Conservation (phyloP, 2,888 invertebrate species). For the Chelonus formosanus region DNA sequence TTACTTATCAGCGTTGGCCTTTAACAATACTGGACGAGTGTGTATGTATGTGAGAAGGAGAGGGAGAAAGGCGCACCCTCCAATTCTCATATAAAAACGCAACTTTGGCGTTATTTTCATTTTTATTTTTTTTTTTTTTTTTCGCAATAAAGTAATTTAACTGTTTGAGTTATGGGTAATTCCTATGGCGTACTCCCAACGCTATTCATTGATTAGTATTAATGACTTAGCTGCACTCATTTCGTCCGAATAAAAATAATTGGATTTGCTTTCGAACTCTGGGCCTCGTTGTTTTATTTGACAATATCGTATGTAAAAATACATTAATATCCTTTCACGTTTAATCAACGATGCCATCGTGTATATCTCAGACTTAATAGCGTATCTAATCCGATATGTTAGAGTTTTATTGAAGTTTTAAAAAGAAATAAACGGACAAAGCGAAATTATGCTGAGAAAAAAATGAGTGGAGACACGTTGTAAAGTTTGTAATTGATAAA, state of each 20-base stretch:
- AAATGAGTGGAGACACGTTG: no score
- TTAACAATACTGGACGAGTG: conserved; percentile 54
- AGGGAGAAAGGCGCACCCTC: conserved; percentile 27
- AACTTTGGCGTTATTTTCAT: conserved; percentile 41
- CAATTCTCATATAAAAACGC: conserved; percentile 53
- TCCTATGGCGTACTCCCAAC: conserved; percentile 51
- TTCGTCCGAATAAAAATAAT: conserved; percentile 66
- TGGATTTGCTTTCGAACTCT: conserved; percentile 64
- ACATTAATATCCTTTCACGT: conserved; percentile 66
- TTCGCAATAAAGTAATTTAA: conserved; percentile 65
- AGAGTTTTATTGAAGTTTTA: conserved; percentile 46
- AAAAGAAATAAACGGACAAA: not conserved
- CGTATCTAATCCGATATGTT: conserved; percentile 60
- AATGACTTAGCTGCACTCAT: conserved; percentile 66
- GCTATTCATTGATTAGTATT: conserved; percentile 65
- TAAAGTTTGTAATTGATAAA: no score
- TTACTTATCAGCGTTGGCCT: conserved; percentile 63
- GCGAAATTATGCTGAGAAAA: not conserved
- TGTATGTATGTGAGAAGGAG: conserved; percentile 39
- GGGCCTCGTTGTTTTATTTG: conserved; percentile 30
- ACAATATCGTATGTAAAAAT: conserved; percentile 58
- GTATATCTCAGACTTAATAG: conserved; percentile 60
- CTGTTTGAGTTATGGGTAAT: conserved; percentile 64
- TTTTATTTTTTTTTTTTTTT: conserved; percentile 41
- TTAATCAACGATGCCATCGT: conserved; percentile 63